Evolutionary conservation across 2,797 vertebrate genomes (phyloP).

Genomic region (Anguilla marmorata): DNA sequence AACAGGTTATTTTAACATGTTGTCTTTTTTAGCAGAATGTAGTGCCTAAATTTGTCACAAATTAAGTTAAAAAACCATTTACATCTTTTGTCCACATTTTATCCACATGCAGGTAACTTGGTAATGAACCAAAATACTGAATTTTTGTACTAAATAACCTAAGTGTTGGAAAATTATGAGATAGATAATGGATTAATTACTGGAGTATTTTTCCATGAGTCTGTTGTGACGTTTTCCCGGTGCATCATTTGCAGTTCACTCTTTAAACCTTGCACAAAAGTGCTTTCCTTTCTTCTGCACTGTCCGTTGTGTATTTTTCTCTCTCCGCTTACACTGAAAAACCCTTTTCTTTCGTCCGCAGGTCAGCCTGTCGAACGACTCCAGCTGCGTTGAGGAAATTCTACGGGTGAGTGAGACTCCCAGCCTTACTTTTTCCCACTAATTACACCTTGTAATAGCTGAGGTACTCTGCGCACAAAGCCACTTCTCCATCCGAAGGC

Average conservation of each 20-base stretch:
- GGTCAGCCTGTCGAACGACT: slow-evolving; percentile 90
- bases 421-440: slow-evolving; percentile 52
- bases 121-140: background rate
- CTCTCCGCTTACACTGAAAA: slow-evolving; percentile 49
- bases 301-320: slow-evolving; percentile 1
- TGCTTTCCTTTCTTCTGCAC: slow-evolving; percentile 23
- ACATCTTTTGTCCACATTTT: background rate
- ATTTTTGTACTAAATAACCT: background rate
- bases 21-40: background rate
- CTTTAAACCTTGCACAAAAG: background rate
- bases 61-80: background rate
- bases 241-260: background rate
- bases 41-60: background rate
- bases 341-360: slow-evolving; percentile 60
- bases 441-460: slow-evolving; percentile 42
- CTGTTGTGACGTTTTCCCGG: background rate
- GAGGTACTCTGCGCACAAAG: slow-evolving; percentile 42
- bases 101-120: too few relatives aligned
- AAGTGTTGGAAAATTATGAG: background rate
- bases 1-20: background rate
- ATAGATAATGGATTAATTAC: background rate
- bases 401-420: slow-evolving; percentile 82
- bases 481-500: slow-evolving; percentile 33
- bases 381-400: slow-evolving; percentile 96
- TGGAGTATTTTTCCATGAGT: background rate